Conservation (phyloP, 2,797 vertebrate genomes). For the Mergus octosetaceus region DNA sequence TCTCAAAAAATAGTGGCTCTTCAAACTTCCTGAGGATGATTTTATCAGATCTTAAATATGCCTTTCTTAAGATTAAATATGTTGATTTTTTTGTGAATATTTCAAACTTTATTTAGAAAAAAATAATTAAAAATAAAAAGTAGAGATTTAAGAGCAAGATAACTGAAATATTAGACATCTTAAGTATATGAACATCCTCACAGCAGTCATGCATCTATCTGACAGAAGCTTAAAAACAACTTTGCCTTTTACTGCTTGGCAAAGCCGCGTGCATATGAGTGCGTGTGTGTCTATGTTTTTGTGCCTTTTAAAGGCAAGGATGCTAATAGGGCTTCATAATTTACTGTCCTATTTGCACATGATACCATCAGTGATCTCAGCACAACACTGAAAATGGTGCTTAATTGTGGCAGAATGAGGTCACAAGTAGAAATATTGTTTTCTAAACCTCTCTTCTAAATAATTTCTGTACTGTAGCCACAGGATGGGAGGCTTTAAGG, state of each 20-base stretch:
- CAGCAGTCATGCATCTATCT: background rate
- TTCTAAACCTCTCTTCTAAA: background rate
- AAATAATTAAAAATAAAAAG: background rate
- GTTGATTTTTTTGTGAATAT: background rate
- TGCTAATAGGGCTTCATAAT: slow-evolving; percentile 7
- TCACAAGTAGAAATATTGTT: background rate
- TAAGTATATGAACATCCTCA: background rate
- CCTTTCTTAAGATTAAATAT: background rate
- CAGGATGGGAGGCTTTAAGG: background rate
- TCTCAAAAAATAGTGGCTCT: background rate
- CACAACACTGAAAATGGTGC: background rate
- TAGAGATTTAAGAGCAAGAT: background rate
- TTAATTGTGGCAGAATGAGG: slow-evolving; percentile 24
- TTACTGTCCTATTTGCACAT: slow-evolving; percentile 17
- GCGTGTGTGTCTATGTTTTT: background rate
- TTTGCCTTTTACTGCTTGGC: background rate
- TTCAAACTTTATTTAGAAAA: slow-evolving; percentile 7
- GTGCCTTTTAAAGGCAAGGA: slow-evolving; percentile 44
- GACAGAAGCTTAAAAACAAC: slow-evolving; percentile 37
- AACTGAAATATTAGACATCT: background rate
- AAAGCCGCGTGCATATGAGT: background rate
- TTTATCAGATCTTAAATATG: background rate
- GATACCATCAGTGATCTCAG: slow-evolving; percentile 49
- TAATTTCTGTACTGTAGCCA: background rate
- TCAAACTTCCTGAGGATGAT: background rate